Percentiles rank a stretch among this genome's conserved stretches.
Evolutionary conservation across 2,113 vertebrate species (phyloP).

Genomic region (Etia nguti): DNA sequence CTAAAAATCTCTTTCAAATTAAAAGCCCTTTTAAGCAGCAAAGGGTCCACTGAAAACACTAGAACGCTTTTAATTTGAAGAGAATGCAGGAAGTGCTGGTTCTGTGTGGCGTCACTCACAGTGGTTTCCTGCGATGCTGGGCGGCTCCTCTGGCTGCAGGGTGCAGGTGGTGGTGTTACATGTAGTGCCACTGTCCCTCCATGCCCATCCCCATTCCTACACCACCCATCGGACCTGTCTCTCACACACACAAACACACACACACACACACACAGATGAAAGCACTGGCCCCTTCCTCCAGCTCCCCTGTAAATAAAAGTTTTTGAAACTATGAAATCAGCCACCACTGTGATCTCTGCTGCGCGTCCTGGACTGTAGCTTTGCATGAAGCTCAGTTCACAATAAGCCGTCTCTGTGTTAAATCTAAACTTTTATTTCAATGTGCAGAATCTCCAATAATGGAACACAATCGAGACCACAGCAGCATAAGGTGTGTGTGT

Average conservation of each 20-base stretch:
- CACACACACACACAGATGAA: background rate
- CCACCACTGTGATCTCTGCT: background rate
- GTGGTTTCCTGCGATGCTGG: background rate
- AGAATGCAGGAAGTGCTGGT: background rate
- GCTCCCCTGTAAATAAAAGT: background rate
- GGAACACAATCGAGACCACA: background rate
- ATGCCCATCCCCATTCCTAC: constrained; percentile 95
- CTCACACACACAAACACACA: background rate
- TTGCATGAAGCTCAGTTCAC: background rate
- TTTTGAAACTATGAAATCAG: background rate
- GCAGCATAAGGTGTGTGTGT: background rate
- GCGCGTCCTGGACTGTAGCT: background rate
- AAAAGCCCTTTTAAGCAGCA: background rate
- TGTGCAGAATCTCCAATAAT: background rate
- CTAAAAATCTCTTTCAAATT: background rate
- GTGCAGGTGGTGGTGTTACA: constrained; percentile 73
- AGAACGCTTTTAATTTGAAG: background rate
- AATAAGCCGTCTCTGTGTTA: background rate
- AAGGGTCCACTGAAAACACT: background rate
- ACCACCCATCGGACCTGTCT: constrained; percentile 87
- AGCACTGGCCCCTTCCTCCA: background rate
- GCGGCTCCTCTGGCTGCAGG: background rate
- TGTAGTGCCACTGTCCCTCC: constrained; percentile 98
- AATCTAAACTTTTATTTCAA: background rate
- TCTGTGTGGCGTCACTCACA: background rate